Evolutionary conservation across 2,797 vertebrate species (phyloP), one percentile per base, ranked within the genome.

Genomic region (Tapirus indicus): DNA sequence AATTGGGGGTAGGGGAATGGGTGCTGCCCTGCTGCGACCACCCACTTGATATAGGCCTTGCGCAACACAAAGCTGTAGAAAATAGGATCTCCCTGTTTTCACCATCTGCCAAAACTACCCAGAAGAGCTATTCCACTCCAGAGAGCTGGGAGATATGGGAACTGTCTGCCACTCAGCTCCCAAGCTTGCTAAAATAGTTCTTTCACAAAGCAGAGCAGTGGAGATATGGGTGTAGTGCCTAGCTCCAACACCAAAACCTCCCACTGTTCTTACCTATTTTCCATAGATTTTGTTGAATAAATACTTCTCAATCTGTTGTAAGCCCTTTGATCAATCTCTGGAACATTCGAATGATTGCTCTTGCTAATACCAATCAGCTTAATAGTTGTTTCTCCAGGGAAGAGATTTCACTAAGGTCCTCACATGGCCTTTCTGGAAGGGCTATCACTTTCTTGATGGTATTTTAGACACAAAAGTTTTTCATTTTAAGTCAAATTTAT

Each of bases 401-500:
- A 88, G 54, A 88, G 47, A 62, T 84, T 75, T 88, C n/a, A 29
- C 16, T 58, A 35, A 69, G 38, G 21, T 35, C 29, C 29, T 64
- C 21, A 68, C 38, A 21, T 47, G 29, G 21, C 25, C 79, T 60
- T 94, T 84, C 16, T 32, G 6, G 32, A 75, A 84, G 32, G 13
- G 25, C 32, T 84, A 10, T 78, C 64, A 41, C 41, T 95, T 69
- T 85, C 38, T 49, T 52, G 20, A 77, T 88, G 18, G 25, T 85
- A 32, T 91, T 20, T 62, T 85, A 78, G 27, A 85, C n/a, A 49
- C 32, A 78, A 77, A 47, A 75, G 11, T 2, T 41, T 91, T 90
- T 89, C 32, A 14, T 91, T 90, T 86, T 90, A 77, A 38, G 52
- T 84, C 20, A 58, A 75, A 77, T 58, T 94, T 89, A 66, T 32